Base-by-base conservation (phyloP, 2,113 vertebrate species). In the Atherinomorus stipes region DNA sequence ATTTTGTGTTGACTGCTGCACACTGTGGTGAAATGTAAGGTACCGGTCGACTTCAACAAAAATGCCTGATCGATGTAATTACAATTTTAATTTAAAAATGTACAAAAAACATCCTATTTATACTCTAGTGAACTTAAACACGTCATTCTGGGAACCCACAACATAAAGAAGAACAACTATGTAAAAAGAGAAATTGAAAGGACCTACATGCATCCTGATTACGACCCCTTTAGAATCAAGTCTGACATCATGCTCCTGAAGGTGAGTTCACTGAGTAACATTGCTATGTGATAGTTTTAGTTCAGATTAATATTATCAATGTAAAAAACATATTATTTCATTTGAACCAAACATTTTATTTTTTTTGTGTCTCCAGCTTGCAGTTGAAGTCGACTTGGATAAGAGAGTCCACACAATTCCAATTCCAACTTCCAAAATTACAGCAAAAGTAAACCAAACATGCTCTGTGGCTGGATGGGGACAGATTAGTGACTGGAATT, bases 1-100 rank as follows among this genome's bases (percentile, higher is more conserved):
- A 85, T 25, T 93, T 91, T 10, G 89, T 94, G 7, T 15, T 94
- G 81, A 92, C 94, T 1, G 94, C 91, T 0, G 93, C 93, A 1
- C 92, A 93, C 52, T 93, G 91, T 59, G 8, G 22, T 1, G 0
- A 1, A 5, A 1, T 1, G 44, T 56, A 15, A 60, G 56, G 16
- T 22, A 64, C 18, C 47, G 37, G 8, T 34, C 31, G 5, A 7
- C 8, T 34, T 34, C 7, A 7, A 34, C 1, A 8, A 1, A 34
- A 34, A 5, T 34, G 3, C 9, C 31, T 34, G 7, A 18, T 3
- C 2, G 1, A 7, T 34, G 3, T 34, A 34, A 34, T 34, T 9
- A 8, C 31, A 34, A 47, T 44, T 1, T 7, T 6, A 11, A 1
- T 15, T 40, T 21, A 1, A n/a, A 61, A 59, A 49, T 18, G 4